Conservation (phyloP, 92 coral and sea anemone species). For the Galaxea fascicularis region DNA sequence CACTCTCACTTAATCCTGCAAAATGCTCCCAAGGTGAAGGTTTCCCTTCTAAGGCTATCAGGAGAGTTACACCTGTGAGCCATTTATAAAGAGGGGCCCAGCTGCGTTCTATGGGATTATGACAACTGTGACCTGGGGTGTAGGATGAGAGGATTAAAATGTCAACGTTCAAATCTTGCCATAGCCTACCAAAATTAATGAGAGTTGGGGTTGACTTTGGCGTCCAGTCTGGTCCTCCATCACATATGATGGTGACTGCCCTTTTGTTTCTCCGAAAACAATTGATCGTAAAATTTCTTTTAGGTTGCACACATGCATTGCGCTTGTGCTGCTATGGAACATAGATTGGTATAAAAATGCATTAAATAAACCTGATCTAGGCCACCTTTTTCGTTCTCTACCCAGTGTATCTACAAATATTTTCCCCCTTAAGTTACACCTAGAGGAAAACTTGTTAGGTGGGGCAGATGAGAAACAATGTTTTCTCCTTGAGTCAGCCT, state of each 20-base stretch:
- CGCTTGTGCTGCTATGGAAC: constrained; percentile 39
- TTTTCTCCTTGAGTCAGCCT: background rate
- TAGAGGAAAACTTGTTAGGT: background rate
- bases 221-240: constrained; percentile 66
- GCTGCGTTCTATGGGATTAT: constrained; percentile 47
- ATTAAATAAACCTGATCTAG: background rate
- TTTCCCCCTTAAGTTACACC: background rate
- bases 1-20: constrained; percentile 27
- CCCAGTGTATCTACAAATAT: constrained; percentile 10
- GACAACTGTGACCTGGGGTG: constrained; percentile 47
- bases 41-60: constrained; percentile 2
- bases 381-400: constrained; percentile 24
- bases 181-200: constrained; percentile 43
- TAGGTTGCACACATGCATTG: constrained; percentile 14
- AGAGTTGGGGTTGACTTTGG: constrained; percentile 43
- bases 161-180: constrained; percentile 46
- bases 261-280: background rate
- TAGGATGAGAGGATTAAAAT: constrained; percentile 42
- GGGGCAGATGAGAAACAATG: background rate
- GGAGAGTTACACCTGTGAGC: constrained; percentile 57
- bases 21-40: constrained; percentile 32
- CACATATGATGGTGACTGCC: constrained; percentile 40
- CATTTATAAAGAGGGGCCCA: constrained; percentile 54
- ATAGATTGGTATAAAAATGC: constrained; percentile 17
- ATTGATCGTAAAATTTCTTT: constrained; percentile 27